Percentiles rank a stretch among this genome's conserved stretches.
phyloP scores from a whole-genome alignment of 2,888 invertebrate species.

The Epirrhoe alternata region DNA sequence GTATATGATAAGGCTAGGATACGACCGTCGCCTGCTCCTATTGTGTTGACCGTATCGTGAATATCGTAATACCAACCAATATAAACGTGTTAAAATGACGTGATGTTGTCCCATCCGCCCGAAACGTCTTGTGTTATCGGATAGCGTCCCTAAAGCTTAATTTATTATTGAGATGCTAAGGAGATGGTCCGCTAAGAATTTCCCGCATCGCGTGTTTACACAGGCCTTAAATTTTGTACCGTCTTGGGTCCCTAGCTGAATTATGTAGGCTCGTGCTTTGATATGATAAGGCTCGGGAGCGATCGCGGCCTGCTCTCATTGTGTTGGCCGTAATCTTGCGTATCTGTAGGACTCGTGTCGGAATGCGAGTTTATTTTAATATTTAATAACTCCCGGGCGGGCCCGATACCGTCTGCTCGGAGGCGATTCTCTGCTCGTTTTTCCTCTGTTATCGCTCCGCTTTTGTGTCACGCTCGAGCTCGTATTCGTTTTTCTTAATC shows the following conservation, averaged over 20 bases:
- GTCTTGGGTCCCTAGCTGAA: conserved; percentile 59
- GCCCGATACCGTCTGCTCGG: conserved; percentile 77
- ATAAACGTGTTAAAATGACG: conserved; percentile 8
- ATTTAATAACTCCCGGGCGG: conserved; percentile 83
- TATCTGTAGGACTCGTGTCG: conserved; percentile 82
- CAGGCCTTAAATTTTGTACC: conserved; percentile 65
- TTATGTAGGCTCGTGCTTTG: conserved; percentile 76
- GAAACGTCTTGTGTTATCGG: background rate
- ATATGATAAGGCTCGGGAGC: conserved; percentile 78
- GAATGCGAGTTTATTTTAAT: conserved; percentile 85
- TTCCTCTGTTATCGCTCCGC: conserved; percentile 77
- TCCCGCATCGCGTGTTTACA: conserved; percentile 53
- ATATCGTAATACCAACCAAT: conserved; percentile 10
- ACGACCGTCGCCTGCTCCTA: conserved; percentile 11
- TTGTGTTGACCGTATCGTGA: conserved; percentile 16
- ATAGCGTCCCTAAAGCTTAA: background rate
- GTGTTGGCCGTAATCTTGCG: conserved; percentile 80
- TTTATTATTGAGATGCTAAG: conserved; percentile 9
- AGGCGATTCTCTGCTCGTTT: conserved; percentile 79
- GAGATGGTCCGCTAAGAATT: conserved; percentile 34
- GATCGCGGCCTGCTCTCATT: conserved; percentile 79
- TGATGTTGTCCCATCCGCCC: conserved; percentile 1
- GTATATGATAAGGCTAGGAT: conserved; percentile 19
- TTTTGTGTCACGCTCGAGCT: conserved; percentile 81
- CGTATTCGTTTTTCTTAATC: conserved; percentile 79